Percentiles rank a stretch among this genome's conserved stretches.
Evolutionary conservation across 2,113 vertebrate genomes (phyloP).

Genomic region (Leuciscus idus): DNA sequence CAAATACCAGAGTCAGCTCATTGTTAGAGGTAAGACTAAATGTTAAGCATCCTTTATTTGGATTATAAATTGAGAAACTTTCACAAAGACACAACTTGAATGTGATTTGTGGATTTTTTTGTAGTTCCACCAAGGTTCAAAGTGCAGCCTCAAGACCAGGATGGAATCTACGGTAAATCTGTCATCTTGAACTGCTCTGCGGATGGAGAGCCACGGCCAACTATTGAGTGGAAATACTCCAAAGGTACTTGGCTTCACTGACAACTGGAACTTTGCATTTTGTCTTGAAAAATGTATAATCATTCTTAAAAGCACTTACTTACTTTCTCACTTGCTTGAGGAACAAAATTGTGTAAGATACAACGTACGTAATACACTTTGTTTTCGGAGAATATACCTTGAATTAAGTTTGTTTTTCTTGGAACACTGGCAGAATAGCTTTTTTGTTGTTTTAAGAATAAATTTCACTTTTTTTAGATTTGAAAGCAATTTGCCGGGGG

Average conservation of each 20-base stretch:
- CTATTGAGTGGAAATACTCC: slow-evolving; percentile 97
- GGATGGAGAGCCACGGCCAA: slow-evolving; percentile 95
- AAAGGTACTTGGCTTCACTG: slow-evolving; percentile 81
- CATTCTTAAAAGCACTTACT: neutral
- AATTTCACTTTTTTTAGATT: no score
- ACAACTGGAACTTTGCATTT: neutral
- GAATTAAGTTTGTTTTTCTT: neutral
- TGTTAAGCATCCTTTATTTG: neutral
- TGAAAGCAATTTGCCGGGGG: no score
- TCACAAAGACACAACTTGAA: neutral
- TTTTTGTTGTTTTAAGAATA: no score
- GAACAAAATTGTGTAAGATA: neutral
- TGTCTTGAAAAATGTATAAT: neutral
- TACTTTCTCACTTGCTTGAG: neutral
- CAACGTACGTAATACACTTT: neutral
- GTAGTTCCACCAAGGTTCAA: slow-evolving; percentile 96
- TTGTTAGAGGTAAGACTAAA: slow-evolving; percentile 86
- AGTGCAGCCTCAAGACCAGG: slow-evolving; percentile 95
- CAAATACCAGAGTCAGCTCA: slow-evolving; percentile 95
- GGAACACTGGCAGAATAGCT: no score
- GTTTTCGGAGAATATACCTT: neutral
- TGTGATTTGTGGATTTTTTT: neutral
- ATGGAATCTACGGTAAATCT: slow-evolving; percentile 95
- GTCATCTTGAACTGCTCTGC: slow-evolving; percentile 97
- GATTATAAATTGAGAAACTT: neutral